Percentiles rank a stretch among this genome's conserved stretches.
Evolutionary conservation across 2,113 vertebrate genomes (phyloP).

Genomic region (Cyrtonyx montezumae): DNA sequence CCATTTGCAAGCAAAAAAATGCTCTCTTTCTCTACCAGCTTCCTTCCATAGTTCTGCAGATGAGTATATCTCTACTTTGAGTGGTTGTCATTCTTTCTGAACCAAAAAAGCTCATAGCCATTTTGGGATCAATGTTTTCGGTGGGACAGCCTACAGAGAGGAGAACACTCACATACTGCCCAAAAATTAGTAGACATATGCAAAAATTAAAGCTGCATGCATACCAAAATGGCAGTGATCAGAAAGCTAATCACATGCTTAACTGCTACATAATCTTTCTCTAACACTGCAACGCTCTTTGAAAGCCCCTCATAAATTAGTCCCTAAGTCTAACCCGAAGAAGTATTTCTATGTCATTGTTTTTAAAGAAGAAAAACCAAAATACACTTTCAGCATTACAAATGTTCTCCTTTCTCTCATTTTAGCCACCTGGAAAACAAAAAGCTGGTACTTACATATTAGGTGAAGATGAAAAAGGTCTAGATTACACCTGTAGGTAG

Average conservation of each 20-base stretch:
- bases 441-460: neutral
- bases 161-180: neutral
- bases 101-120: rapidly evolving
- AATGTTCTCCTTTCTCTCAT: neutral
- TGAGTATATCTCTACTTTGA: neutral
- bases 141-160: neutral
- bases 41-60: rapidly evolving
- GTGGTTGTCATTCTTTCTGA: neutral
- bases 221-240: neutral
- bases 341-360: constrained; percentile 10
- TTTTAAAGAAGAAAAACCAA: constrained; percentile 27
- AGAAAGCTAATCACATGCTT: neutral
- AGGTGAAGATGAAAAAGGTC: constrained; percentile 5
- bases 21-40: neutral
- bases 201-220: neutral
- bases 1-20: neutral
- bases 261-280: neutral
- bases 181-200: neutral
- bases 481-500: neutral
- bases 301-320: constrained; percentile 20
- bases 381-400: neutral
- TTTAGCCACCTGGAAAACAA: constrained; percentile 13
- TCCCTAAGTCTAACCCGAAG: constrained; percentile 10
- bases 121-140: neutral
- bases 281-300: neutral